These are phyloP conservation scores for Propsilocerus akamusi DNA, from an alignment of 1,140 invertebrate genomes.

Conservation along the genomic window DNA sequence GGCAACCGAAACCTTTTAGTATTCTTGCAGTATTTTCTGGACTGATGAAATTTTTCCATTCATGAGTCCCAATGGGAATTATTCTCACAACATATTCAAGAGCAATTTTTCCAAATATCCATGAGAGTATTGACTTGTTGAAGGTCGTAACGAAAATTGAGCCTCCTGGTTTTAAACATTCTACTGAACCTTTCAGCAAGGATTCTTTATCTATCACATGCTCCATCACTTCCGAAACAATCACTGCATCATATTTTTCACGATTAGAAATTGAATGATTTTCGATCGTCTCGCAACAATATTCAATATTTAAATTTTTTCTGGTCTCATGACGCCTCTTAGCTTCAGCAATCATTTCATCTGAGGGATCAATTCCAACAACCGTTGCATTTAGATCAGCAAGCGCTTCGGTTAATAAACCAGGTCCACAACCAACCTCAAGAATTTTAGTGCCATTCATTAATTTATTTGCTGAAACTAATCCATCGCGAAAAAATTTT, in stretches of 20 bases:
- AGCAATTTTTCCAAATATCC: slow-evolving; percentile 36
- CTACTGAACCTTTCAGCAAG: slow-evolving; percentile 41
- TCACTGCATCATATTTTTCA: slow-evolving; percentile 42
- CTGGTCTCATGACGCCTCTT: slow-evolving; percentile 34
- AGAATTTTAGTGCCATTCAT: slow-evolving; percentile 46
- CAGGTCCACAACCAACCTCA: slow-evolving; percentile 85
- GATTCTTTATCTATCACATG: slow-evolving; percentile 45
- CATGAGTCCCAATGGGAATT: slow-evolving; percentile 54
- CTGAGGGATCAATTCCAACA: slow-evolving; percentile 22
- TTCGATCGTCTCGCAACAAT: slow-evolving; percentile 10
- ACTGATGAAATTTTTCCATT: slow-evolving; percentile 59
- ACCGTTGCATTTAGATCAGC: slow-evolving; percentile 20
- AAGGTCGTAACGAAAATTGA: slow-evolving; percentile 65
- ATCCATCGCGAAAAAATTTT: slow-evolving; percentile 53
- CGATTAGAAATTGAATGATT: slow-evolving; percentile 8
- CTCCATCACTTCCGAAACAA: slow-evolving; percentile 67
- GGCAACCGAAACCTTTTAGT: too few species aligned
- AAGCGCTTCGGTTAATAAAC: slow-evolving; percentile 49
- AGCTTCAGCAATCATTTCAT: slow-evolving; percentile 36
- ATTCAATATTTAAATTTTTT: slow-evolving; percentile 24
- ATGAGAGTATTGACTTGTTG: slow-evolving; percentile 46
- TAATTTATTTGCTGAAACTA: slow-evolving; percentile 28
- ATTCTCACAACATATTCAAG: slow-evolving; percentile 44
- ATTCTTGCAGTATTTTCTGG: slow-evolving; percentile 38
- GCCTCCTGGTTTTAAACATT: slow-evolving; percentile 46